Evolutionary conservation across 2,113 vertebrate genomes (phyloP), one percentile per base, ranked within the genome.

Genomic region (Alligator mississippiensis): DNA sequence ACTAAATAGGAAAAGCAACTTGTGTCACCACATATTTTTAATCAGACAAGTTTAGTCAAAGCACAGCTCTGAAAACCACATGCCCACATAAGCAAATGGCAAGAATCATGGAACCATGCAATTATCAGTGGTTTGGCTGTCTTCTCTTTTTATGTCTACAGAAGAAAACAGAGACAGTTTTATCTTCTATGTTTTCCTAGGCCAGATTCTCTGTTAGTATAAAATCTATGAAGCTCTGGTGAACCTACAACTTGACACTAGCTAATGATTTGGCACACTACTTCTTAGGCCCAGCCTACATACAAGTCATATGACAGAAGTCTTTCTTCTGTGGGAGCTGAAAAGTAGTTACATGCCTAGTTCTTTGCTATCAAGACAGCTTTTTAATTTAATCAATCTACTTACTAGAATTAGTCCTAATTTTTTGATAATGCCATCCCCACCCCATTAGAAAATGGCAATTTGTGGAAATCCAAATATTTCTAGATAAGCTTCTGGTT

Each of bases 31-130:
- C 14, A 3, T 80, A 82, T 91, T 25, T 66, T 93, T 90, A 92
- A 95, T 91, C 88, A 90, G 90, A 92, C 57, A 90, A 82, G 60
- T 92, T 88, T 91, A 95, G 95, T 96, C 87, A 64, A 86, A 90
- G 81, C 77, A n/a, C 60, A 91, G 77, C 58, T 94, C 80, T 74
- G 81, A 89, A 96, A 96, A 93, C 74, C 60, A 87, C 75, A 82
- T 74, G 82, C 68, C 90, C 90, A 88, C 12, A 0, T 83, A 66
- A 77, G 92, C 79, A 95, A 96, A 92, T 2, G 4, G 61, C 58
- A 93, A 82, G 61, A 95, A 87, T 82, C 87, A 96, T 94, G 92
- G 95, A 94, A 85, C 60, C 63, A 76, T 74, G 92, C 92, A 90
- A 70, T 77, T 86, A 94, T 64, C 54, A 38, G 84, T 58, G 84